Base-by-base conservation (phyloP, 2,797 vertebrate genomes). In the Spatula versicolor region DNA sequence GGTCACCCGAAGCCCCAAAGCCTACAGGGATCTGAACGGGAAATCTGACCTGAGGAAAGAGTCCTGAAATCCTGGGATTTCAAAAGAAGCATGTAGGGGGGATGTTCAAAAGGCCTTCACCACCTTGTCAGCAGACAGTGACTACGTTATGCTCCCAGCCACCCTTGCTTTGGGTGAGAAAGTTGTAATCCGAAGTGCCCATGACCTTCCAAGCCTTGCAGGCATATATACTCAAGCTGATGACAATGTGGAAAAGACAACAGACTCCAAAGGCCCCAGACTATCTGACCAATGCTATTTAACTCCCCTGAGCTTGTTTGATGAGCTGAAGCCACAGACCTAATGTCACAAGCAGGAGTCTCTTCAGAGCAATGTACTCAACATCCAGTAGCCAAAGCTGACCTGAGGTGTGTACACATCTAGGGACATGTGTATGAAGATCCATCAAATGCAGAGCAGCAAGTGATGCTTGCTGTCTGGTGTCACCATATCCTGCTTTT, bases 41-140 rank as follows among this genome's bases (percentile, higher is more conserved):
- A 68, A 37, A 17, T 35, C 46, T 50, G 43, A 35, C 14, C 17
- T 35, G n/a, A 33, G n/a, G 8, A 35, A 48, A 26, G 45, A 33
- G 21, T n/a, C 30, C 33, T 13, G 13, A 20, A 28, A 30, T 5
- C 8, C 22, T 1, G 39, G 15, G 9, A 2, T 41, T 60, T 37
- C 18, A 5, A 1, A 12, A 16, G 35, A 2, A 1, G 23, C 5
- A 2, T 50, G 55, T 1, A 20, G 43, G 3, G 5, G 20, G 3
- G 15, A 1, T 1, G 2, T 3, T 35, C 5, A 12, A 5, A 2
- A 31, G 11, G 7, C 0, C 2, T 9, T 33, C 1, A 2, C 3
- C 3, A 5, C 0, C 23, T 5, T 20, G 20, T 7, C 11, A 1
- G 5, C 17, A 0, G 7, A 1, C 3, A 3, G 28, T 56, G 75